Evolutionary conservation across 2,888 invertebrate genomes (phyloP).

Genomic region (Nebria brevicollis): DNA sequence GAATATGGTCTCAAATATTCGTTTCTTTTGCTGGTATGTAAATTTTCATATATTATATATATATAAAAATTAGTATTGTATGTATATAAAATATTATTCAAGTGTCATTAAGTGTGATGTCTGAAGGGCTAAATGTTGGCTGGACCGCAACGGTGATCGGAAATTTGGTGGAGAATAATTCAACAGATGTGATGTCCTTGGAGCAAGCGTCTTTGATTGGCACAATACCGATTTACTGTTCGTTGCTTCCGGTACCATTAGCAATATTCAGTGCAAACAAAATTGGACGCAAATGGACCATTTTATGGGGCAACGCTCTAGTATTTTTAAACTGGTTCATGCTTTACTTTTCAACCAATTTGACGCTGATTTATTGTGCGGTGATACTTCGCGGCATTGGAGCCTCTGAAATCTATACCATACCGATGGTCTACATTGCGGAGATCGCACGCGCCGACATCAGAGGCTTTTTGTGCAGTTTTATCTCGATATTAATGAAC

Average conservation of each 20-base stretch:
- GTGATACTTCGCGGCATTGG: constrained; percentile 13
- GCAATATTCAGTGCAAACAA: constrained; percentile 20
- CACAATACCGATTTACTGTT: constrained; percentile 20
- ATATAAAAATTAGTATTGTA: neutral
- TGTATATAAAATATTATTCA: neutral
- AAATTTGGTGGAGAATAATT: neutral
- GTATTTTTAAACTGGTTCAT: constrained; percentile 11
- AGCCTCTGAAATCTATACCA: constrained; percentile 16
- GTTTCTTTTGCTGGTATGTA: constrained; percentile 30
- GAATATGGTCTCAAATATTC: constrained; percentile 28
- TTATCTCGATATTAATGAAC: constrained; percentile 28
- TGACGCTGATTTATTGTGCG: constrained; percentile 13
- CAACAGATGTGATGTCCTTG: constrained; percentile 13
- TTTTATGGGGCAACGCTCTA: constrained; percentile 5
- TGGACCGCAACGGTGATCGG: constrained; percentile 25
- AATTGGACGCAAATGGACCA: constrained; percentile 31
- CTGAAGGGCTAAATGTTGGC: constrained; percentile 19
- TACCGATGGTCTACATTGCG: constrained; percentile 14
- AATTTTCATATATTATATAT: too few relatives aligned
- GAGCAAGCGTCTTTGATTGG: constrained; percentile 30
- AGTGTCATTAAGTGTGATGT: constrained; percentile 32
- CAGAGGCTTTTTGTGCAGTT: constrained; percentile 24
- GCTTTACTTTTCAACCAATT: neutral
- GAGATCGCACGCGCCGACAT: constrained; percentile 24
- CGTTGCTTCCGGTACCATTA: neutral